Conservation (phyloP, 2,888 invertebrate species). For the Idaea dimidiata region DNA sequence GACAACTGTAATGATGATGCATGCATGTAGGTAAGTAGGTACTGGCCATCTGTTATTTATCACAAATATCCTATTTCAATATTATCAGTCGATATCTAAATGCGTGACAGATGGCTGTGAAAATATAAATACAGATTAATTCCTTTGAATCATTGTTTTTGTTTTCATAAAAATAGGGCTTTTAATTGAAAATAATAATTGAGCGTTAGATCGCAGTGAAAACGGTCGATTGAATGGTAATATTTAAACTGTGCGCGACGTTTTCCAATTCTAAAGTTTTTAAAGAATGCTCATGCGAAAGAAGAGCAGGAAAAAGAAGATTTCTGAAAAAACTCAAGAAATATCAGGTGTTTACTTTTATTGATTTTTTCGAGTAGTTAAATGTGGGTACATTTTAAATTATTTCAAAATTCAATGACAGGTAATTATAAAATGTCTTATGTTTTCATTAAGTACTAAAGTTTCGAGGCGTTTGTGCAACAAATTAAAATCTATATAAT, state of each 20-base stretch:
- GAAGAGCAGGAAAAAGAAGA: slow-evolving; percentile 76
- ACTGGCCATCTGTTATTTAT: slow-evolving; percentile 68
- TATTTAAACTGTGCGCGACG: slow-evolving; percentile 66
- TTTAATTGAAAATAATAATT: slow-evolving; percentile 26
- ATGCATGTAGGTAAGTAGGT: too few species aligned
- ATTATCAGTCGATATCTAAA: slow-evolving; percentile 68
- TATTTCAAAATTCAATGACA: background rate
- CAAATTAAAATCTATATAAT: too few species aligned
- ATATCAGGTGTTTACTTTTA: slow-evolving; percentile 46
- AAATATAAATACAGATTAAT: slow-evolving; percentile 44
- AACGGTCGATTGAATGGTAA: slow-evolving; percentile 51
- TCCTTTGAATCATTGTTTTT: slow-evolving; percentile 41
- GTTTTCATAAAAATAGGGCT: slow-evolving; percentile 31
- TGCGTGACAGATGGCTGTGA: slow-evolving; percentile 57
- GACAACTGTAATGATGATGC: too few species aligned
- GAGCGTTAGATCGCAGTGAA: slow-evolving; percentile 17
- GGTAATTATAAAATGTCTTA: too few species aligned
- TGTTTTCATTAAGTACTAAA: too few species aligned
- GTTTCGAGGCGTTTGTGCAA: too few species aligned
- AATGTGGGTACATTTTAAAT: slow-evolving; percentile 38
- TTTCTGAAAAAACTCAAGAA: slow-evolving; percentile 57
- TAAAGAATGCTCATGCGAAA: slow-evolving; percentile 76
- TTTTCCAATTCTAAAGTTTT: slow-evolving; percentile 68
- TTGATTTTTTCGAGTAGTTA: slow-evolving; percentile 19
- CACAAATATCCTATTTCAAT: slow-evolving; percentile 57